These are phyloP conservation scores for Tupaia tana DNA, from an alignment of 2,113 vertebrate genomes.

Conservation along the genomic window DNA sequence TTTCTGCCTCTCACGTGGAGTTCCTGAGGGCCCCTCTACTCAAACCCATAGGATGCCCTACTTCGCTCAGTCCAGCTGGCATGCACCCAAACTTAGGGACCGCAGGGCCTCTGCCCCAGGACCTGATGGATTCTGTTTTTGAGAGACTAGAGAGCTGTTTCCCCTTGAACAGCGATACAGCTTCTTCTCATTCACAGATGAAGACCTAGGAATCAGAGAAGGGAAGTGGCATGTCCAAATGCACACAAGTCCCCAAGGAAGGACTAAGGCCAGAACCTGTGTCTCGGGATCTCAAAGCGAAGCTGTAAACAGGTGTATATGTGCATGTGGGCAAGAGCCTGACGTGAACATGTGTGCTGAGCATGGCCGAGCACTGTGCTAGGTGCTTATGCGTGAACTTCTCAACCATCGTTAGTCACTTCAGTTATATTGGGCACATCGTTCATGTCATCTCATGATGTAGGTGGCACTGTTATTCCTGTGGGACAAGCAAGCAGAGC, in stretches of 20 bases:
- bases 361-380: not conserved
- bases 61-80: not conserved
- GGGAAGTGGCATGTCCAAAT: too few relatives aligned
- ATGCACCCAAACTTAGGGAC: not conserved
- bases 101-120: not conserved
- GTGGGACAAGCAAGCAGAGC: not conserved
- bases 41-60: not conserved
- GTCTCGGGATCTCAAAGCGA: not conserved
- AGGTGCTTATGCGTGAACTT: not conserved
- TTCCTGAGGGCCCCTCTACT: not conserved
- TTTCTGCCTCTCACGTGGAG: not conserved
- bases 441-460: not conserved
- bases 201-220: not conserved
- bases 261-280: not conserved
- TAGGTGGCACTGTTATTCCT: too few relatives aligned
- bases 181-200: not conserved
- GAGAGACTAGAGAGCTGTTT: not conserved
- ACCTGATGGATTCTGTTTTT: not conserved
- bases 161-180: not conserved
- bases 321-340: too few relatives aligned
- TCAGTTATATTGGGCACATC: not conserved
- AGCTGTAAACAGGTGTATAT: not conserved
- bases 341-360: not conserved
- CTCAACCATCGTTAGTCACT: not conserved
- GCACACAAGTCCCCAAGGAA: not conserved